phyloP scores from a whole-genome alignment of 2,888 invertebrate genomes.

The Meandrusa payeni region DNA sequence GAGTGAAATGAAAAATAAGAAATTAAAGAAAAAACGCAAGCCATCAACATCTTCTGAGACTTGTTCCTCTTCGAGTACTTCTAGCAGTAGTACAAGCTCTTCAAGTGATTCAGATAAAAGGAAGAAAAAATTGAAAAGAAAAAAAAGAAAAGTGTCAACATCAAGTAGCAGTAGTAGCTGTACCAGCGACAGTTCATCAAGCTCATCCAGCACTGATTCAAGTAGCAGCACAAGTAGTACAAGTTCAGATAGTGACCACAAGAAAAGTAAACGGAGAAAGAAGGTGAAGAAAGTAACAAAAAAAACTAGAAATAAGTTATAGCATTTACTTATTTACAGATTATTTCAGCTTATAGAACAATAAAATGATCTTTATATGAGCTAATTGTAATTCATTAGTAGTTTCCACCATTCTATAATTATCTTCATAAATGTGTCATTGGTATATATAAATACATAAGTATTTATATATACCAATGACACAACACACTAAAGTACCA shows the following conservation, averaged over 20 bases:
- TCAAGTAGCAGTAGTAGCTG: constrained; percentile 62
- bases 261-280: constrained; percentile 43
- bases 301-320: constrained; percentile 39
- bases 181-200: constrained; percentile 42
- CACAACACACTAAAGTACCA: no score
- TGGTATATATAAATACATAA: no score
- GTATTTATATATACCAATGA: no score
- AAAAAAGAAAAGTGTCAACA: constrained; percentile 52
- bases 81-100: constrained; percentile 59
- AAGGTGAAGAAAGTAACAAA: constrained; percentile 40
- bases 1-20: constrained; percentile 32
- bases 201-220: constrained; percentile 54
- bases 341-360: constrained; percentile 16
- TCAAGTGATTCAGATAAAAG: constrained; percentile 56
- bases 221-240: constrained; percentile 39
- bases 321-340: constrained; percentile 13
- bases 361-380: constrained; percentile 18
- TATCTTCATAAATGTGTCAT: no score
- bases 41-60: constrained; percentile 60
- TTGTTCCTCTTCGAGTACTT: constrained; percentile 56
- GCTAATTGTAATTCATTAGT: no score
- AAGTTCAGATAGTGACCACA: constrained; percentile 56
- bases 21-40: constrained; percentile 44
- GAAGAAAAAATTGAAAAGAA: constrained; percentile 46
- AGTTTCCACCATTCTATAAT: no score